phyloP scores from a whole-genome alignment of 2,888 invertebrate species.

The Ctenicera cuprea region DNA sequence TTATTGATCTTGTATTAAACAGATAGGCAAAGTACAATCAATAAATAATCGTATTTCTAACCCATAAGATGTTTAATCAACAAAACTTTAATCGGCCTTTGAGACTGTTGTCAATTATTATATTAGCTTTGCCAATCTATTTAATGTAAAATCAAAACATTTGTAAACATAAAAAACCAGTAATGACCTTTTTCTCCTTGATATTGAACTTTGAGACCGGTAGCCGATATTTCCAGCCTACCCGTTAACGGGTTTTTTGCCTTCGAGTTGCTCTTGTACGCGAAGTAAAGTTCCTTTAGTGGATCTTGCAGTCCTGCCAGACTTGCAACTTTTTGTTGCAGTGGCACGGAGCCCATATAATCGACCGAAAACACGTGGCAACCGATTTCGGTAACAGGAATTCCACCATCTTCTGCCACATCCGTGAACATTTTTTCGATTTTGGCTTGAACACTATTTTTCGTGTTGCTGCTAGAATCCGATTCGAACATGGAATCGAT shows the following conservation, averaged over 20 bases:
- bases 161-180: background rate
- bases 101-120: no score
- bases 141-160: background rate
- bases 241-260: slow-evolving; percentile 76
- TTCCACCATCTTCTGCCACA: slow-evolving; percentile 77
- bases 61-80: no score
- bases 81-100: no score
- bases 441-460: slow-evolving; percentile 88
- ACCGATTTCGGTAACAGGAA: slow-evolving; percentile 75
- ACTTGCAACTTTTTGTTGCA: slow-evolving; percentile 87
- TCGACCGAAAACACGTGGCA: slow-evolving; percentile 80
- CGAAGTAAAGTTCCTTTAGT: slow-evolving; percentile 82
- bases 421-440: slow-evolving; percentile 91
- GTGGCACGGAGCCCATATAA: slow-evolving; percentile 87
- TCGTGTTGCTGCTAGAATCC: slow-evolving; percentile 71
- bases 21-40: no score
- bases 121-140: background rate
- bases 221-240: slow-evolving; percentile 80
- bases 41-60: no score
- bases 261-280: slow-evolving; percentile 76
- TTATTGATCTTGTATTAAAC: no score
- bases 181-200: slow-evolving; percentile 75
- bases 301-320: slow-evolving; percentile 89
- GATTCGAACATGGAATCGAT: slow-evolving; percentile 88
- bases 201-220: slow-evolving; percentile 84